Conservation (phyloP, 2,888 invertebrate species). For the Heterodera filipjevi region DNA sequence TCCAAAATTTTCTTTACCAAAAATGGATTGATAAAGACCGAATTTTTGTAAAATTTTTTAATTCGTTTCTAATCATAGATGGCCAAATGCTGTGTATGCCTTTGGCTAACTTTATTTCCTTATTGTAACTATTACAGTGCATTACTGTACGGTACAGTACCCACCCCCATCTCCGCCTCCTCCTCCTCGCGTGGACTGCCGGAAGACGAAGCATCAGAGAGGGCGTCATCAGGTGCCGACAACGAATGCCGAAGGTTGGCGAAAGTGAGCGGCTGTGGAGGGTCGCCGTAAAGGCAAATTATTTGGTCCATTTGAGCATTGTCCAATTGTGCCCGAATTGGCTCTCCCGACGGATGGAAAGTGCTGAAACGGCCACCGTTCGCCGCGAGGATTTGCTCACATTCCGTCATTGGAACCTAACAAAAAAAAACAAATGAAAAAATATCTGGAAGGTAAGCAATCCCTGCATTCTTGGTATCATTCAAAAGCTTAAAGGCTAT, state of each 20-base stretch:
- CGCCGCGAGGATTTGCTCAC: conserved; percentile 39
- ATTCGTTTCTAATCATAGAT: too few species aligned
- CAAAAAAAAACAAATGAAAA: conserved; percentile 26
- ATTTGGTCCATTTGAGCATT: conserved; percentile 14
- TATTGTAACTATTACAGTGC: too few species aligned
- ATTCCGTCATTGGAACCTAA: conserved; percentile 47
- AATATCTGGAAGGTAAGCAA: too few species aligned
- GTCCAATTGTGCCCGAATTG: neutral
- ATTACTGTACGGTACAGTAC: neutral
- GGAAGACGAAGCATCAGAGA: neutral
- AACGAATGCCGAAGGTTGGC: neutral
- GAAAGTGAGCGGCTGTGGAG: neutral
- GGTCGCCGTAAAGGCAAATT: neutral
- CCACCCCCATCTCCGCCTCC: neutral
- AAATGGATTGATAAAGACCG: too few species aligned
- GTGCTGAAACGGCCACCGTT: conserved; percentile 45
- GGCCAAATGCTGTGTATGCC: too few species aligned
- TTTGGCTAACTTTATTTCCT: too few species aligned
- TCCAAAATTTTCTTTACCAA: too few species aligned
- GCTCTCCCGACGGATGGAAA: conserved; percentile 34
- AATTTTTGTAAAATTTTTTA: too few species aligned
- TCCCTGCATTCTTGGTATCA: too few species aligned
- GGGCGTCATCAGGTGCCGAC: neutral
- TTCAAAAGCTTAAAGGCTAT: neutral
- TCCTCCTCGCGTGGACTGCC: neutral